phyloP scores from a whole-genome alignment of 2,113 vertebrate genomes.

The Podiceps cristatus region DNA sequence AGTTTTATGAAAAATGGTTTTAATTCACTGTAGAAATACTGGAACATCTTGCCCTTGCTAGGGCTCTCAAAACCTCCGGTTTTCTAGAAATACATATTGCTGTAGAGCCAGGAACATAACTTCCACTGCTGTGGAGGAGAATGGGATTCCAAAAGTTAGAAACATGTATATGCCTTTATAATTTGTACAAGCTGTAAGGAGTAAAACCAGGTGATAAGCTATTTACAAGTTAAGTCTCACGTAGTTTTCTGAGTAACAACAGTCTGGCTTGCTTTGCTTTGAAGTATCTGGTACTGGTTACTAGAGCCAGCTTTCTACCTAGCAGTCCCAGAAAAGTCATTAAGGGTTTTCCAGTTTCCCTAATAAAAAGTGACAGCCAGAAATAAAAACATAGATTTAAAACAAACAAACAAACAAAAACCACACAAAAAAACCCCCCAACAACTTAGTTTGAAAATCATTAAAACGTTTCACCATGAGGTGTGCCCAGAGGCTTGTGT shows the following conservation, averaged over 20 bases:
- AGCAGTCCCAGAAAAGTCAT: not conserved
- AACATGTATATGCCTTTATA: not conserved
- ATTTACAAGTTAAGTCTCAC: not conserved
- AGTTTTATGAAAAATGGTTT: not conserved
- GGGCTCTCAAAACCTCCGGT: not conserved
- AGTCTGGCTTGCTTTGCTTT: not conserved
- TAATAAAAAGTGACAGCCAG: not conserved
- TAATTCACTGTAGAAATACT: not conserved
- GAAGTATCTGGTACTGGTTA: not conserved
- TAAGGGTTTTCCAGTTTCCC: not conserved
- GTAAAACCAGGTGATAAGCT: not conserved
- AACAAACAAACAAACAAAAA: no score
- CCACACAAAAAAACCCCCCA: no score
- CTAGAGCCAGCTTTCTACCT: not conserved
- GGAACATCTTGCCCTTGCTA: not conserved
- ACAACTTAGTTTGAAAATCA: not conserved
- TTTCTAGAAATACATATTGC: not conserved
- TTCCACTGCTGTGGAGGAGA: not conserved
- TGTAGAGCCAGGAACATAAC: not conserved
- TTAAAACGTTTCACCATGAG: not conserved
- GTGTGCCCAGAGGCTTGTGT: not conserved
- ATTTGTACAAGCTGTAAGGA: not conserved
- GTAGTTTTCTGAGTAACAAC: no score
- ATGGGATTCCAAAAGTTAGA: not conserved
- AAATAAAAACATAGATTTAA: not conserved